phyloP scores from a whole-genome alignment of 2,797 vertebrate species.

The Lates japonicus region DNA sequence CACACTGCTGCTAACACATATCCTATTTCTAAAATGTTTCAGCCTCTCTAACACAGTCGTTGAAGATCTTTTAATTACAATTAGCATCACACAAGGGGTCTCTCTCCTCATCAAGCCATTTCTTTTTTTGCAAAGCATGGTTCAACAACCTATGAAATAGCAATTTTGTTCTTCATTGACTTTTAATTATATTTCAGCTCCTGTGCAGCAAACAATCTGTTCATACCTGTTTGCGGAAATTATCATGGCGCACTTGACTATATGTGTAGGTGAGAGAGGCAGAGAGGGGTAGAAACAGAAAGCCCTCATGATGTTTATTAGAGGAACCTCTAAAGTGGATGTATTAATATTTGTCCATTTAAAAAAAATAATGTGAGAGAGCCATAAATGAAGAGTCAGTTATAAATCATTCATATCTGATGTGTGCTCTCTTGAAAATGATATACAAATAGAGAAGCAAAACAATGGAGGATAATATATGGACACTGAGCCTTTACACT shows the following conservation, averaged over 20 bases:
- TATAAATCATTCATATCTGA: conserved; percentile 16
- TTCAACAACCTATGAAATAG: conserved; percentile 45
- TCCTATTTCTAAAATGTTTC: conserved; percentile 1
- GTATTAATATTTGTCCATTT: conserved; percentile 24
- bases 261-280: background rate
- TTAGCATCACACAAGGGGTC: background rate
- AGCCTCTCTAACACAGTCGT: background rate
- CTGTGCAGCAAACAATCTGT: conserved; percentile 58
- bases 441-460: background rate
- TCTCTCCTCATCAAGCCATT: conserved; percentile 15
- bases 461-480: background rate
- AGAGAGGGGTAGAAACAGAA: background rate
- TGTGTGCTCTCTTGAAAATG: background rate
- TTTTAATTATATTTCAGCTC: conserved; percentile 64
- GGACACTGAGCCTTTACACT: background rate
- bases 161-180: conserved; percentile 63
- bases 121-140: conserved; percentile 19
- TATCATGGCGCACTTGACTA: conserved; percentile 23
- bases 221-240: conserved; percentile 49
- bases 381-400: conserved; percentile 1
- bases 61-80: conserved; percentile 24
- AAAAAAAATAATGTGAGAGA: conserved; percentile 17
- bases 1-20: conserved; percentile 18
- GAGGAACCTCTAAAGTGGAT: conserved; percentile 16
- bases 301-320: background rate